Conservation (phyloP, 2,888 invertebrate genomes). For the Itoplectis maculator region DNA sequence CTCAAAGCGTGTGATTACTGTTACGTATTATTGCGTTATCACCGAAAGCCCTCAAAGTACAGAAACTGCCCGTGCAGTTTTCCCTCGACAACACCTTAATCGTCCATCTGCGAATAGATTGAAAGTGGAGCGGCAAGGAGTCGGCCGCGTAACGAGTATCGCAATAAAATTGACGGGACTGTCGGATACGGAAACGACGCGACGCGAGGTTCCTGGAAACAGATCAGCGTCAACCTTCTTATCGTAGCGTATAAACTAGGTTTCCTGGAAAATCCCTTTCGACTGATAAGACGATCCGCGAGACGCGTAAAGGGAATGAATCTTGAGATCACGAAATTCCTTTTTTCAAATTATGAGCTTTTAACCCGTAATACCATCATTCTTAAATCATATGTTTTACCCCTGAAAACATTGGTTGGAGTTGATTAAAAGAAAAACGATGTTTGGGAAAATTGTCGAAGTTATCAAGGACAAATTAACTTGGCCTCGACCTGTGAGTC, state of each 20-base stretch:
- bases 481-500: no score
- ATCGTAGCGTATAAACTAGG: conserved; percentile 24
- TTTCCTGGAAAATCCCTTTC: conserved; percentile 16
- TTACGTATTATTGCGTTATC: not conserved
- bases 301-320: not conserved
- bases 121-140: not conserved
- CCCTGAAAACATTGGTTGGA: no score
- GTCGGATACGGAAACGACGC: not conserved
- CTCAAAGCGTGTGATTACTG: no score
- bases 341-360: no score
- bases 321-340: not conserved
- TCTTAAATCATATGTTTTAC: no score
- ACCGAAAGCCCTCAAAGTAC: not conserved
- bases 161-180: conserved; percentile 21
- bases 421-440: no score
- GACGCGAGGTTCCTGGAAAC: not conserved
- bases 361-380: no score
- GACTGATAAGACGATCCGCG: not conserved
- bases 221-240: conserved; percentile 27
- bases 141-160: conserved; percentile 6
- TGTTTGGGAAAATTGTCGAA: no score
- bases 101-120: not conserved
- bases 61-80: not conserved
- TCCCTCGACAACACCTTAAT: not conserved
- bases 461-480: no score